Evolutionary conservation across 2,113 vertebrate species (phyloP).

Genomic region (Callospermophilus lateralis): DNA sequence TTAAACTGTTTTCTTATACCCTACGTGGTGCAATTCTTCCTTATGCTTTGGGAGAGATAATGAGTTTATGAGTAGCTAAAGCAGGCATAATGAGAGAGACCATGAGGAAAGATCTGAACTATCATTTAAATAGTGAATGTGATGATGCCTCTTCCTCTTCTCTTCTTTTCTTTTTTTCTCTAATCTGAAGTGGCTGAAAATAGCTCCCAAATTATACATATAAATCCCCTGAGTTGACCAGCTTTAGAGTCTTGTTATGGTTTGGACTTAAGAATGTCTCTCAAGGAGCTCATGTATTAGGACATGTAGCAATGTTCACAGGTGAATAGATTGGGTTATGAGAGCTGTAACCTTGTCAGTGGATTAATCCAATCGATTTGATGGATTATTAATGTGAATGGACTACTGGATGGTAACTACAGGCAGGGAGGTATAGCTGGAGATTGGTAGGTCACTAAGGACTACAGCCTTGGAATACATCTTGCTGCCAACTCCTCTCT

Average conservation of each 20-base stretch:
- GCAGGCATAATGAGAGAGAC: rapidly evolving
- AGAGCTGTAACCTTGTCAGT: too few relatives aligned
- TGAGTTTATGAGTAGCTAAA: not conserved
- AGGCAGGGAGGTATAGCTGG: too few relatives aligned
- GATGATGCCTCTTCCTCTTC: not conserved
- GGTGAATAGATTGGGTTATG: too few relatives aligned
- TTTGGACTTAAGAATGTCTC: too few relatives aligned
- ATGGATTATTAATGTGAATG: too few relatives aligned
- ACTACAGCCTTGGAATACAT: too few relatives aligned
- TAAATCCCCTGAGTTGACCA: not conserved
- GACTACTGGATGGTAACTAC: too few relatives aligned
- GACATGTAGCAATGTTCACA: too few relatives aligned
- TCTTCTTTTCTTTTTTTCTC: not conserved
- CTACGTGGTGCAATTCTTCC: not conserved
- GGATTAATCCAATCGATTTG: too few relatives aligned
- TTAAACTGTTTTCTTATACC: not conserved
- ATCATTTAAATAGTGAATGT: not conserved
- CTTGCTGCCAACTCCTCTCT: too few relatives aligned
- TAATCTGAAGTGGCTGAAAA: conserved; percentile 7
- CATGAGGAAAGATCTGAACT: not conserved
- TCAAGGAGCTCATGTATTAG: too few relatives aligned
- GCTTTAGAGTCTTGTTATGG: not conserved
- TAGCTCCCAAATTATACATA: not conserved
- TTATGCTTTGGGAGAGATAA: not conserved
- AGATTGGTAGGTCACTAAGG: too few relatives aligned